Conservation (phyloP, 2,797 vertebrate species). For the Poliocrania exsul region DNA sequence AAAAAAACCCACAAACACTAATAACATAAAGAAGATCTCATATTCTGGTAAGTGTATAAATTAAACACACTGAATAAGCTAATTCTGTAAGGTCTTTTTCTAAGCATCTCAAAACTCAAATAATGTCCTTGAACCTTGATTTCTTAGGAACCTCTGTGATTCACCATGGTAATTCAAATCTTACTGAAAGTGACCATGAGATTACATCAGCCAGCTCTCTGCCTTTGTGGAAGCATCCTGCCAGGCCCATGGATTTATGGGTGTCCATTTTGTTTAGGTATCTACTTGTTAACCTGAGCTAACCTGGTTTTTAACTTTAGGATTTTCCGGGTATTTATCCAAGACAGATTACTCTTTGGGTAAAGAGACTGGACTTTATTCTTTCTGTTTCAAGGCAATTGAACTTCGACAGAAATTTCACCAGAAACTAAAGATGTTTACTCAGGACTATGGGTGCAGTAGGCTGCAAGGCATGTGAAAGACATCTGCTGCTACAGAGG, state of each 20-base stretch:
- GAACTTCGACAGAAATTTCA: neutral
- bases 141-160: neutral
- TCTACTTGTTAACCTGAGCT: neutral
- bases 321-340: neutral
- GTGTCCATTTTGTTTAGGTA: neutral
- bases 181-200: neutral
- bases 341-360: neutral
- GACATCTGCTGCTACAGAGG: neutral
- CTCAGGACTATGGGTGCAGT: rapidly evolving
- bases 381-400: neutral
- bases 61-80: neutral
- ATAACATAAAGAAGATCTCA: neutral
- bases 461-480: neutral
- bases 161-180: neutral
- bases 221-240: rapidly evolving
- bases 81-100: neutral
- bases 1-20: neutral
- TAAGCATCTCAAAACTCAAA: neutral
- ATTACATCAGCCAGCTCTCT: neutral
- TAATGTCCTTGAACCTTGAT: neutral
- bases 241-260: rapidly evolving
- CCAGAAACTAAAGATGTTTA: neutral
- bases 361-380: neutral
- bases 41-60: neutral
- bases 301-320: neutral